phyloP scores from a whole-genome alignment of 2,888 invertebrate genomes.

The Phaonia tiefii region DNA sequence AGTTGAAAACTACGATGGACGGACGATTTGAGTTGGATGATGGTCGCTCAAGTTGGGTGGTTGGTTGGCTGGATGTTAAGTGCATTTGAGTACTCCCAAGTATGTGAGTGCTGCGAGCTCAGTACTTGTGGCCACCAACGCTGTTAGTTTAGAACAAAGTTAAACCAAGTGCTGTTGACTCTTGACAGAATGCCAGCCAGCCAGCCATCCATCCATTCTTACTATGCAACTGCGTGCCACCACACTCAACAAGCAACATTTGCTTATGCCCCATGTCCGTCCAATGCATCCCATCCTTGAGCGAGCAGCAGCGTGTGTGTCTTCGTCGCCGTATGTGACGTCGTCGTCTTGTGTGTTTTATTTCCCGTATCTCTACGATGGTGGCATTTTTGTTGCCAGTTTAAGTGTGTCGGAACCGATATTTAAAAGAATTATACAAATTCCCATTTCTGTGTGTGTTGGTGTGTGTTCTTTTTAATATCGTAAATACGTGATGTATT shows the following conservation, averaged over 20 bases:
- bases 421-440: constrained; percentile 57
- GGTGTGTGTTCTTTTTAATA: constrained; percentile 48
- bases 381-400: constrained; percentile 58
- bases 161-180: constrained; percentile 69
- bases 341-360: constrained; percentile 46
- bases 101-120: neutral
- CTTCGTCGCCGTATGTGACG: constrained; percentile 17
- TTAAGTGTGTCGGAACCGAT: constrained; percentile 47
- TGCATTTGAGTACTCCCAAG: no score
- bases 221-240: neutral
- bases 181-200: constrained; percentile 62
- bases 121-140: constrained; percentile 38
- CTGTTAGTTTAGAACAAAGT: constrained; percentile 30
- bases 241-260: constrained; percentile 6
- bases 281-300: constrained; percentile 51
- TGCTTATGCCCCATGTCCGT: constrained; percentile 8
- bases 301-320: constrained; percentile 38
- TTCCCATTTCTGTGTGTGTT: constrained; percentile 67
- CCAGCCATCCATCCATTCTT: constrained; percentile 70
- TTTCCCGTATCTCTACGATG: constrained; percentile 45
- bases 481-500: constrained; percentile 26
- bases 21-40: constrained; percentile 10
- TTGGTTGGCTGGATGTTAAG: neutral
- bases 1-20: neutral
- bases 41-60: no score